These are phyloP conservation scores for Poecilobothrus nobilitatus DNA, from an alignment of 2,888 invertebrate genomes.

Conservation along the genomic window DNA sequence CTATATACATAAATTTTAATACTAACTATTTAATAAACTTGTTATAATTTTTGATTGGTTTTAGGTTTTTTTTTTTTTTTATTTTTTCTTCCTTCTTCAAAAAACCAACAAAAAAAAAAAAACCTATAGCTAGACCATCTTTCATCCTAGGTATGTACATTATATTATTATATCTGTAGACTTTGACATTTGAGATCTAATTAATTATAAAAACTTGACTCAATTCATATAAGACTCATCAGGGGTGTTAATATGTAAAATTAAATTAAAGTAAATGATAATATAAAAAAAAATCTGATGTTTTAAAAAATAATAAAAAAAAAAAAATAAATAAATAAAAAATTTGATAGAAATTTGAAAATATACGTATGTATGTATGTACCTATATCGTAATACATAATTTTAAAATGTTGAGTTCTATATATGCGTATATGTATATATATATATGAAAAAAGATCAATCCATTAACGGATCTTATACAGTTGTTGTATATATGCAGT, in stretches of 20 bases:
- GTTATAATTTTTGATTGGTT: too few species aligned
- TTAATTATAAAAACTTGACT: background rate
- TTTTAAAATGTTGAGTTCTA: background rate
- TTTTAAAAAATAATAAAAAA: too few species aligned
- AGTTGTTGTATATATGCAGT: background rate
- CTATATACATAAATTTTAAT: too few species aligned
- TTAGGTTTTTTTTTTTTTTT: too few species aligned
- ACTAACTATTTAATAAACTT: too few species aligned
- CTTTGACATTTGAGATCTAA: background rate
- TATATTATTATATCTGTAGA: background rate
- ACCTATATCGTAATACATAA: background rate
- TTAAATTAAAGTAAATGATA: background rate
- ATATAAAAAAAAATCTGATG: too few species aligned
- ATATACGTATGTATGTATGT: too few species aligned
- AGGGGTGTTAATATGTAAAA: conserved; percentile 6
- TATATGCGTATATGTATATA: background rate
- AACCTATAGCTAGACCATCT: background rate
- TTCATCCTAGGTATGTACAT: too few species aligned
- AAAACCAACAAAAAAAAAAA: background rate
- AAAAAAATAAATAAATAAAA: too few species aligned
- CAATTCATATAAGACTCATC: conserved; percentile 3
- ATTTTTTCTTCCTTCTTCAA: too few species aligned
- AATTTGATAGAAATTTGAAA: too few species aligned
- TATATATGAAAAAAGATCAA: background rate
- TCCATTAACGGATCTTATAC: background rate